phyloP scores from a whole-genome alignment of 2,888 invertebrate species.

The Chymomyza caudatula region DNA sequence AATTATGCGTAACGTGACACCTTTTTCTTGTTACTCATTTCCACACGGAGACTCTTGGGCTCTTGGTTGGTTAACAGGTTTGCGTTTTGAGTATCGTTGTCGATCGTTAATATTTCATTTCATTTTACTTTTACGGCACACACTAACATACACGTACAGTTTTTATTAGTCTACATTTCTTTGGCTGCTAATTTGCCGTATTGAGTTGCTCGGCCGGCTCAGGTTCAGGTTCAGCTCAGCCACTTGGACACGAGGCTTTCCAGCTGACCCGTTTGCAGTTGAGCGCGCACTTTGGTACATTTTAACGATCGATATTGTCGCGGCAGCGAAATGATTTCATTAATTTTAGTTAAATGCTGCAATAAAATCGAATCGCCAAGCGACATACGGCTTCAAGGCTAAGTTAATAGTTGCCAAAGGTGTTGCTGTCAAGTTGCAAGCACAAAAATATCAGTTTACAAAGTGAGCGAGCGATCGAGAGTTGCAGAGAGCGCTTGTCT shows the following conservation, averaged over 20 bases:
- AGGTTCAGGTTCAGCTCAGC: too few relatives aligned
- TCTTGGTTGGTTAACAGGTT: constrained; percentile 36
- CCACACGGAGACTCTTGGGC: neutral
- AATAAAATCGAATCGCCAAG: constrained; percentile 24
- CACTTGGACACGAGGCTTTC: too few relatives aligned
- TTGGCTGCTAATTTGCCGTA: constrained; percentile 8
- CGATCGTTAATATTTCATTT: constrained; percentile 65
- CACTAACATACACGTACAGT: constrained; percentile 11
- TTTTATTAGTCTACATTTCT: constrained; percentile 28
- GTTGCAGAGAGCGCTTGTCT: neutral
- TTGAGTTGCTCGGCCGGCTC: neutral
- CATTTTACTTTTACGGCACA: constrained; percentile 32
- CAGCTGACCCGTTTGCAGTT: neutral
- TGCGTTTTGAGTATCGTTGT: constrained; percentile 10
- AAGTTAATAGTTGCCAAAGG: constrained; percentile 52
- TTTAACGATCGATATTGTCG: neutral
- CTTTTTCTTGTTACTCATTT: constrained; percentile 67
- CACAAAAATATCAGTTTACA: constrained; percentile 67
- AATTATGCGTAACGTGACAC: constrained; percentile 77
- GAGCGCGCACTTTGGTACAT: neutral
- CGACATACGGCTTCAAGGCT: constrained; percentile 47
- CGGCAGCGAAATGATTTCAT: constrained; percentile 61
- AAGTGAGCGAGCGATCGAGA: constrained; percentile 20
- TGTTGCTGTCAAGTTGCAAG: constrained; percentile 34
- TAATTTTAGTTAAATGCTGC: constrained; percentile 57